Conservation (phyloP, 1,140 invertebrate genomes). For the Papilio xuthus region DNA sequence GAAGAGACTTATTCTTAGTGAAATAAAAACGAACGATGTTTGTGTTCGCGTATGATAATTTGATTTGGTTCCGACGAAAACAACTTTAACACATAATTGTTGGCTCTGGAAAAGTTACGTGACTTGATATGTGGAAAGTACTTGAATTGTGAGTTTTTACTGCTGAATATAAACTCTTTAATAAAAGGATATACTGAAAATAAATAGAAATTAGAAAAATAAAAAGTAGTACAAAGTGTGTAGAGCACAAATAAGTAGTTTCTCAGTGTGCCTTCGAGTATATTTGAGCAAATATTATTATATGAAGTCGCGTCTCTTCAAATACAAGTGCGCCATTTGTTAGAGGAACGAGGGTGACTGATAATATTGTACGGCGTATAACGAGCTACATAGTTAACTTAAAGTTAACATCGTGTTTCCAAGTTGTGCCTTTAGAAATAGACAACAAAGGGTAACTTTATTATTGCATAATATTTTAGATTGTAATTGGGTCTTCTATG, state of each 20-base stretch:
- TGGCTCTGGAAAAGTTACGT: slow-evolving; percentile 2
- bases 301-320: neutral
- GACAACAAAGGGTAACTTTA: neutral
- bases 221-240: neutral
- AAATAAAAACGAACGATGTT: slow-evolving; percentile 20
- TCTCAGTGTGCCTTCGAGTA: neutral
- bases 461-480: neutral
- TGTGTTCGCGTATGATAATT: slow-evolving; percentile 24
- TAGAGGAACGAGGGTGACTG: neutral
- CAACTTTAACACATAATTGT: slow-evolving; percentile 2
- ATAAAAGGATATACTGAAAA: neutral
- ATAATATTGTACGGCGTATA: slow-evolving; percentile 2
- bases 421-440: slow-evolving; percentile 1
- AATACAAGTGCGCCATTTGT: slow-evolving; percentile 1
- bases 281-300: neutral
- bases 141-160: too few relatives aligned
- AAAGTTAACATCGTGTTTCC: slow-evolving; percentile 1
- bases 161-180: neutral
- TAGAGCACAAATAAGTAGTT: neutral
- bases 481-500: neutral
- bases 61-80: slow-evolving; percentile 1
- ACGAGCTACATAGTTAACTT: slow-evolving; percentile 20
- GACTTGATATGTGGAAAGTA: neutral
- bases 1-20: neutral
- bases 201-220: neutral